phyloP scores from a whole-genome alignment of 2,888 invertebrate species.

The Barypeithes pellucidus region DNA sequence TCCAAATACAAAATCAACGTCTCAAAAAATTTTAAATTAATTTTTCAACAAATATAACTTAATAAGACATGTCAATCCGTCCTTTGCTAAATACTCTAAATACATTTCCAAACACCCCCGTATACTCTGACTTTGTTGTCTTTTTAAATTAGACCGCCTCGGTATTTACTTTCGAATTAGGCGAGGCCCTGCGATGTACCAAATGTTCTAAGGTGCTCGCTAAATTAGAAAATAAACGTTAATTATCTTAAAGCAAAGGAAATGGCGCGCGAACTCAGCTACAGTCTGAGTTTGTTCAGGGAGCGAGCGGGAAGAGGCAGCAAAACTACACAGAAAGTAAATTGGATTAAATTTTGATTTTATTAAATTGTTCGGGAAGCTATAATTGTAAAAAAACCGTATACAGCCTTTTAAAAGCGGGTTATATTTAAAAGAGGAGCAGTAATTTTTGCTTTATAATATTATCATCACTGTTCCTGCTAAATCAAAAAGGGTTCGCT shows the following conservation, averaged over 20 bases:
- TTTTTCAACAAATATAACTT: no score
- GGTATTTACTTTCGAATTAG: slow-evolving; percentile 45
- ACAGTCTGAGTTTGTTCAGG: slow-evolving; percentile 31
- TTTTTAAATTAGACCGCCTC: slow-evolving; percentile 42
- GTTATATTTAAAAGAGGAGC: no score
- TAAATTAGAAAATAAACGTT: slow-evolving; percentile 55
- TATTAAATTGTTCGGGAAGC: slow-evolving; percentile 21
- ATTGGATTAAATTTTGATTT: slow-evolving; percentile 42
- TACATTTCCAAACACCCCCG: slow-evolving; percentile 9
- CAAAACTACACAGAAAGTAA: slow-evolving; percentile 18
- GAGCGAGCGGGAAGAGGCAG: neutral
- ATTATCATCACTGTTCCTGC: no score
- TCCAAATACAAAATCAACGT: no score
- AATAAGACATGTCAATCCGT: no score
- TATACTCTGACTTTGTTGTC: slow-evolving; percentile 32
- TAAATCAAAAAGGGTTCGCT: no score
- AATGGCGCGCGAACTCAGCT: slow-evolving; percentile 26
- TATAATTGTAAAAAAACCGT: neutral
- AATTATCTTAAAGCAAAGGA: slow-evolving; percentile 47
- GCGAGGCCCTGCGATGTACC: slow-evolving; percentile 48
- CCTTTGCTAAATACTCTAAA: no score
- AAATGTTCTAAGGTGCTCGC: slow-evolving; percentile 57
- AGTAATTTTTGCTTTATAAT: no score
- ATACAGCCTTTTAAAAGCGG: neutral
- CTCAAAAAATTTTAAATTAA: no score